A percentile compares a stretch with the other conserved stretches of the same genome.
These are phyloP conservation scores for Pao palembangensis DNA, from an alignment of 2,113 vertebrate genomes.

Conservation along the genomic window DNA sequence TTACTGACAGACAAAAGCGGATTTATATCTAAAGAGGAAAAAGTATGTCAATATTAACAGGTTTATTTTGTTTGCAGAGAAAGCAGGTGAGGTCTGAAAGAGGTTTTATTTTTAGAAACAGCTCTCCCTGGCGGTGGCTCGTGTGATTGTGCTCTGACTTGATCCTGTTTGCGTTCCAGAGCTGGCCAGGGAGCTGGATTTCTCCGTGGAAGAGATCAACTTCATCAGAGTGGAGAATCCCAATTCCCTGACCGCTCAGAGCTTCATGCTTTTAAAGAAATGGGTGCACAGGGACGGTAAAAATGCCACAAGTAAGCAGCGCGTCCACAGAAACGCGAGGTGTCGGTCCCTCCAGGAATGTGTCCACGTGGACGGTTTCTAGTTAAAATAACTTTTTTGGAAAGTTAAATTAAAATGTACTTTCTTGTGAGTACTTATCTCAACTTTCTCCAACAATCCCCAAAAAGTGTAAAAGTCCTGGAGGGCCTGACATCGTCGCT, in stretches of 20 bases:
- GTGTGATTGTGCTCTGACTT: too few species aligned
- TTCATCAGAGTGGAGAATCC: slow-evolving; percentile 97
- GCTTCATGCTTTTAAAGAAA: slow-evolving; percentile 99
- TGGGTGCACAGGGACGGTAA: slow-evolving; percentile 98
- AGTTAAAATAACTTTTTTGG: too few species aligned
- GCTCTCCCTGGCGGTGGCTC: not conserved
- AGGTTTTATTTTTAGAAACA: not conserved
- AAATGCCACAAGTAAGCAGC: slow-evolving; percentile 96
- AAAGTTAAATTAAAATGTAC: too few species aligned
- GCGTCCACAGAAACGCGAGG: not conserved
- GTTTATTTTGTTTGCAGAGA: too few species aligned
- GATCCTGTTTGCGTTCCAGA: slow-evolving; percentile 75
- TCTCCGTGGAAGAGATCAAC: slow-evolving; percentile 99
- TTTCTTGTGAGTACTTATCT: too few species aligned
- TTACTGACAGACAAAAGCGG: too few species aligned
- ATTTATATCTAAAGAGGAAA: not conserved
- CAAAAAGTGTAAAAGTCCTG: not conserved
- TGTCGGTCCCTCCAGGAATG: not conserved
- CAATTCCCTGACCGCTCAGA: slow-evolving; percentile 96
- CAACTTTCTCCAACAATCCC: too few species aligned
- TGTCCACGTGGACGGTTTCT: not conserved
- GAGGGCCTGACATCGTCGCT: not conserved
- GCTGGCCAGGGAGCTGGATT: slow-evolving; percentile 97
- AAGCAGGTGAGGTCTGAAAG: not conserved
- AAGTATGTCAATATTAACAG: not conserved